These are phyloP conservation scores for Taeniopygia guttata DNA, from an alignment of 2,797 vertebrate genomes.

Conservation along the genomic window DNA sequence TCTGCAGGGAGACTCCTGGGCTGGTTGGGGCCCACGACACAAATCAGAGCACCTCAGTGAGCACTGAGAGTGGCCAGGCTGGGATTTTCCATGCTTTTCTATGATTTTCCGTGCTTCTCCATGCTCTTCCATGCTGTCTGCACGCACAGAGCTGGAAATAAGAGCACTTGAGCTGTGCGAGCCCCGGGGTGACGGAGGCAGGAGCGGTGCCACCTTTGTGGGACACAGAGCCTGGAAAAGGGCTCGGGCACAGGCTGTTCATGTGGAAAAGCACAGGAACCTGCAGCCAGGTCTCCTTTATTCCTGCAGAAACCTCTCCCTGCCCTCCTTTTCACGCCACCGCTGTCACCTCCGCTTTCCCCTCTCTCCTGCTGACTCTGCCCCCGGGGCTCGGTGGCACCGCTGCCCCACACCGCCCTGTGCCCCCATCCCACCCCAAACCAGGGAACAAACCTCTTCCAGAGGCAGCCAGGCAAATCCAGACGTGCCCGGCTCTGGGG, in stretches of 20 bases:
- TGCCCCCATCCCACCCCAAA: neutral
- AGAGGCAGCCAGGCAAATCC: conserved; percentile 20
- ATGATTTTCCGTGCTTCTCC: neutral
- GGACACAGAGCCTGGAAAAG: neutral
- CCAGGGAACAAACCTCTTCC: neutral
- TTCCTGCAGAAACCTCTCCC: neutral
- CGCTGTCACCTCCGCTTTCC: neutral
- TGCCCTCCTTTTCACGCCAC: neutral
- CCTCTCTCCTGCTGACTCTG: neutral
- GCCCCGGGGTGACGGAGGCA: neutral
- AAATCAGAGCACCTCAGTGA: neutral
- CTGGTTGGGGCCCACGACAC: neutral
- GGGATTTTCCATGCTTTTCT: neutral
- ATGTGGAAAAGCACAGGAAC: neutral
- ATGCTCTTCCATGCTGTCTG: neutral
- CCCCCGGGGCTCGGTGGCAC: accelerated
- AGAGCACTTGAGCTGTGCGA: neutral
- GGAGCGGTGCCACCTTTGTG: neutral
- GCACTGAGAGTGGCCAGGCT: neutral
- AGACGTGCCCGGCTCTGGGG: neutral
- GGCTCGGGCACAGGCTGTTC: accelerated
- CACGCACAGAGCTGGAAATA: accelerated
- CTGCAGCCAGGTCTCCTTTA: neutral
- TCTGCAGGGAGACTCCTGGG: neutral
- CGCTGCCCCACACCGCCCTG: neutral